Evolutionary conservation across 2,888 invertebrate genomes (phyloP), one percentile per base, ranked within the genome.

Genomic region (Sinodicranocentrus sp.): DNA sequence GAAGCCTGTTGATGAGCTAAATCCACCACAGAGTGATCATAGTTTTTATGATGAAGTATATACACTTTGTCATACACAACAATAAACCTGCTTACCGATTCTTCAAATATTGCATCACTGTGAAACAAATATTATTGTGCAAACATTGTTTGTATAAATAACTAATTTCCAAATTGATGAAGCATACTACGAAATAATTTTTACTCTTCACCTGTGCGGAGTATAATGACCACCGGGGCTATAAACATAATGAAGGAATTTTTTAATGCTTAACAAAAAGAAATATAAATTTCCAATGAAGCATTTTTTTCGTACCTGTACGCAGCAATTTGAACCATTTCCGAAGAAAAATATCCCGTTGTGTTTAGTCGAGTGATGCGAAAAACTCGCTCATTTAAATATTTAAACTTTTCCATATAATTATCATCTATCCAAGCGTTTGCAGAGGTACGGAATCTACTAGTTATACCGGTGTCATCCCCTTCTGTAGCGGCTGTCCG

Each of bases 161-260:
- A 6, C 3, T 33, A 33, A 33, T 6, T 33, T 33, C 10, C 33
- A 6, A 33, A 6, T 33, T 33, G 10, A 33, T 10, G 33, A 33
- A 6, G 33, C 33, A 33, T 6, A 33, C 10, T 33, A 33, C 10
- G 3, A 33, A 33, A 33, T 33, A 33, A 33, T 6, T 33, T 33
- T 3, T 33, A 33, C 10, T 33, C 10, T 33, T 33, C 5, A 57
- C 57, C 57, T 84, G 84, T 91, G 91, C 15, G 91, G 91, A 33
- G 90, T 90, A 87, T 91, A 91, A 79, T 91, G 91, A 5, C 91
- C 91, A 26, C 91, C 91, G 33, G 91, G 89, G 15, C 91, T 91
- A 89, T 91, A 91, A 33, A 52, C 5, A n/a, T 52, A 10, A 52
- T 39, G 39, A 39, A 39, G 13, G 8, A 48, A 17, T 48, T 3